Evolutionary conservation across 2,797 vertebrate genomes (phyloP).

Genomic region (Darevskia nairensis): DNA sequence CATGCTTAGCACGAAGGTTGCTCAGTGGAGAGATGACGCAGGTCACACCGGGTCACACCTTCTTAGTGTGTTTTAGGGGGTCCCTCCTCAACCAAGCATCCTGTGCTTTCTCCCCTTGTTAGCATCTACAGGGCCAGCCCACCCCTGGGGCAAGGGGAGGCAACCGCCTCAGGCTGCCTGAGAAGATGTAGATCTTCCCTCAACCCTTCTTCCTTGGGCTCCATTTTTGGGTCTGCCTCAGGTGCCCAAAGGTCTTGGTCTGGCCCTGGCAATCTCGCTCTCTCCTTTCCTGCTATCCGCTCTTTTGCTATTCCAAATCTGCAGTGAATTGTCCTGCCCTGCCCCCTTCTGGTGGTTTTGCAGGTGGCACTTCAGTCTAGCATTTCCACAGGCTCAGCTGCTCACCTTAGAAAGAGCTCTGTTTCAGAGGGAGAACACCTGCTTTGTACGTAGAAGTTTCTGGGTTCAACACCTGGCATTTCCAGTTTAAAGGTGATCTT

Average conservation of each 20-base stretch:
- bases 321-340: slow-evolving; percentile 46
- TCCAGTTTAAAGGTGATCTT: background rate
- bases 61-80: background rate
- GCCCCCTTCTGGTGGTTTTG: slow-evolving; percentile 53
- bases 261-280: background rate
- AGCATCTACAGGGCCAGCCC: too few species aligned
- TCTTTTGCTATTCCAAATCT: background rate
- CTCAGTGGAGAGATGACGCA: too few species aligned
- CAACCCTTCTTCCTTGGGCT: too few species aligned
- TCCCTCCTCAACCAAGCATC: background rate
- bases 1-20: too few species aligned
- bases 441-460: background rate
- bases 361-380: slow-evolving; percentile 20
- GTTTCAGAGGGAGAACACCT: background rate
- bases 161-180: too few species aligned
- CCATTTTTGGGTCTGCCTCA: too few species aligned
- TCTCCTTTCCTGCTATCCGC: background rate
- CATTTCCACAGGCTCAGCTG: too few species aligned
- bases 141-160: too few species aligned
- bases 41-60: too few species aligned
- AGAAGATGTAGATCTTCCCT: too few species aligned
- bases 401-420: background rate
- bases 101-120: background rate
- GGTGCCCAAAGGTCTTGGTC: too few species aligned
- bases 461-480: background rate